Evolutionary conservation across 2,888 invertebrate genomes (phyloP).

Genomic region (Ectemnius cavifrons): DNA sequence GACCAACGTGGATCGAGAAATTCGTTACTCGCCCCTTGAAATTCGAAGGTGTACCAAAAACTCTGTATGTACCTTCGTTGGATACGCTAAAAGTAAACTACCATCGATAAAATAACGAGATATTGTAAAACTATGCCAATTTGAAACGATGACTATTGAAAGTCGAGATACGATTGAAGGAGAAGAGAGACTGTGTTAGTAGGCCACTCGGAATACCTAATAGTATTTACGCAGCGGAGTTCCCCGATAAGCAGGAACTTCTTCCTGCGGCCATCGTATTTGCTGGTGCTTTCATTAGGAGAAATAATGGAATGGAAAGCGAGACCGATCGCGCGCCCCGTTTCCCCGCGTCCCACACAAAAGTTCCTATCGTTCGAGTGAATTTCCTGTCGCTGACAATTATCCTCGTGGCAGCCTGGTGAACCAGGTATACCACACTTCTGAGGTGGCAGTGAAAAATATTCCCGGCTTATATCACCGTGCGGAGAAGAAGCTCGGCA

Average conservation of each 20-base stretch:
- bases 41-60: not conserved
- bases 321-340: conserved; percentile 42
- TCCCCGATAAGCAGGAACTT: conserved; percentile 39
- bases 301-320: conserved; percentile 51
- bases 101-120: no score
- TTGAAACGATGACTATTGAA: no score
- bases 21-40: conserved; percentile 8
- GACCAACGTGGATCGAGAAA: conserved; percentile 1
- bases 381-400: conserved; percentile 52
- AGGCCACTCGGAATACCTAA: conserved; percentile 28
- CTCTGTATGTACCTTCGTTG: no score
- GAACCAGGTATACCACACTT: no score
- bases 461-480: no score
- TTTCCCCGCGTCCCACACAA: conserved; percentile 10
- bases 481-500: no score
- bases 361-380: conserved; percentile 48
- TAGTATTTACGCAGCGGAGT: conserved; percentile 31
- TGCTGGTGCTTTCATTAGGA: conserved; percentile 45
- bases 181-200: conserved; percentile 34
- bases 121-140: no score
- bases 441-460: no score
- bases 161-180: no score
- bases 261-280: conserved; percentile 50
- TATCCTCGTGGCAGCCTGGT: conserved; percentile 36
- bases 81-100: no score